phyloP scores from a whole-genome alignment of 2,888 invertebrate species.

The Sphaerophoria rueppellii region DNA sequence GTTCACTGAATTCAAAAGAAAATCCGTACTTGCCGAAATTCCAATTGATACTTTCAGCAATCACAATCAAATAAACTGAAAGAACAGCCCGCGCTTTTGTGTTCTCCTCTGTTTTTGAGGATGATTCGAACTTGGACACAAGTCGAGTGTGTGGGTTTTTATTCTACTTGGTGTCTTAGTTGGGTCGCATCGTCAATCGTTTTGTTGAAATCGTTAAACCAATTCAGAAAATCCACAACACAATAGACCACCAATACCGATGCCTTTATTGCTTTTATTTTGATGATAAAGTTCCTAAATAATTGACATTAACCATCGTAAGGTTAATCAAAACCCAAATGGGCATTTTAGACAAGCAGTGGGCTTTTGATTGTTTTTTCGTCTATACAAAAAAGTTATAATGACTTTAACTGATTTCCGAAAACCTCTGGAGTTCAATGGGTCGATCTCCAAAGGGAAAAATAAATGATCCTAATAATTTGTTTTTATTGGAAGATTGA shows the following conservation, averaged over 20 bases:
- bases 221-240: slow-evolving; percentile 52
- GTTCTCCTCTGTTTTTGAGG: slow-evolving; percentile 12
- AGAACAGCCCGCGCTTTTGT: too few relatives aligned
- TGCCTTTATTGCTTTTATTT: slow-evolving; percentile 23
- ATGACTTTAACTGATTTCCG: too few relatives aligned
- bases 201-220: slow-evolving; percentile 67
- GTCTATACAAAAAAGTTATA: too few relatives aligned
- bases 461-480: too few relatives aligned
- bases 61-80: too few relatives aligned
- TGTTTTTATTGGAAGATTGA: too few relatives aligned
- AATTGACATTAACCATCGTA: slow-evolving; percentile 65
- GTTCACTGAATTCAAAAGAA: too few relatives aligned
- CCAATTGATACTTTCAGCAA: too few relatives aligned
- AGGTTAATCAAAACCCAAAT: slow-evolving; percentile 51
- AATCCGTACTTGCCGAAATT: too few relatives aligned
- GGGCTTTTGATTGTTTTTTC: slow-evolving; percentile 48
- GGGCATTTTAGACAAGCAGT: slow-evolving; percentile 46
- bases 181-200: not conserved
- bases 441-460: too few relatives aligned
- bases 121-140: slow-evolving; percentile 50
- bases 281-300: slow-evolving; percentile 61
- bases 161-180: not conserved
- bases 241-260: slow-evolving; percentile 64
- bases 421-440: too few relatives aligned
- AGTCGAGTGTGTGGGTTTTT: slow-evolving; percentile 32